A percentile compares a stretch with the other conserved stretches of the same genome.
These are phyloP conservation scores for Timema podura DNA, from an alignment of 2,888 invertebrate genomes.

Conservation along the genomic window DNA sequence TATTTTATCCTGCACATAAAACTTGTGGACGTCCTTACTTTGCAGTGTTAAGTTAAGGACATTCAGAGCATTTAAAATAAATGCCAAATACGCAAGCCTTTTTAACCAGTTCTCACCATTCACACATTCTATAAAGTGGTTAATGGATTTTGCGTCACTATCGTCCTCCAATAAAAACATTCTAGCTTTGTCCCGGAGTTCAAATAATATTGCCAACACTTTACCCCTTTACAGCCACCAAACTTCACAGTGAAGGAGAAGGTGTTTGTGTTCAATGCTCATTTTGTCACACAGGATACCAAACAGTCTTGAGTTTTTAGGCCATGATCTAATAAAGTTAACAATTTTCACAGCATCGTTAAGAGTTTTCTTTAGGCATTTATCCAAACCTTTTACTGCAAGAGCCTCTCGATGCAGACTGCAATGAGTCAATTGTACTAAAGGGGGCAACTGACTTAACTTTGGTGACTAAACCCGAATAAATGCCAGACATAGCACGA, in stretches of 20 bases:
- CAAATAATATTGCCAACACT: constrained; percentile 12
- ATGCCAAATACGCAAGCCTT: neutral
- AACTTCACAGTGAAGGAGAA: constrained; percentile 21
- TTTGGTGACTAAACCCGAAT: neutral
- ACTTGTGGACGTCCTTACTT: neutral
- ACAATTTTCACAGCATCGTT: neutral
- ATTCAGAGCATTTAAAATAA: neutral
- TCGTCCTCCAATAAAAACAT: neutral
- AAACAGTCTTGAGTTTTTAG: neutral
- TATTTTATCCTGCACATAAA: constrained; percentile 8
- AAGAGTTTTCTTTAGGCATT: constrained; percentile 11
- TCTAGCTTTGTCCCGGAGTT: constrained; percentile 8
- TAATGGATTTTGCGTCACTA: neutral
- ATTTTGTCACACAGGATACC: constrained; percentile 7
- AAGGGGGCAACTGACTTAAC: constrained; percentile 8
- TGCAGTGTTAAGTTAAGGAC: constrained; percentile 3
- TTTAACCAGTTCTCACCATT: constrained; percentile 1
- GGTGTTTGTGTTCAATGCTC: constrained; percentile 16
- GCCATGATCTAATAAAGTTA: neutral
- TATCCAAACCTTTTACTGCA: constrained; percentile 12
- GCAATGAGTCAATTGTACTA: constrained; percentile 5
- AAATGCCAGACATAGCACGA: too few species aligned
- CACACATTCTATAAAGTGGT: neutral
- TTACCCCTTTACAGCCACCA: constrained; percentile 20
- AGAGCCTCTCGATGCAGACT: too few species aligned